A percentile compares a stretch with the other conserved stretches of the same genome.
These are phyloP conservation scores for Oxyscelio sp. DNA, from an alignment of 2,888 invertebrate genomes.

Conservation along the genomic window DNA sequence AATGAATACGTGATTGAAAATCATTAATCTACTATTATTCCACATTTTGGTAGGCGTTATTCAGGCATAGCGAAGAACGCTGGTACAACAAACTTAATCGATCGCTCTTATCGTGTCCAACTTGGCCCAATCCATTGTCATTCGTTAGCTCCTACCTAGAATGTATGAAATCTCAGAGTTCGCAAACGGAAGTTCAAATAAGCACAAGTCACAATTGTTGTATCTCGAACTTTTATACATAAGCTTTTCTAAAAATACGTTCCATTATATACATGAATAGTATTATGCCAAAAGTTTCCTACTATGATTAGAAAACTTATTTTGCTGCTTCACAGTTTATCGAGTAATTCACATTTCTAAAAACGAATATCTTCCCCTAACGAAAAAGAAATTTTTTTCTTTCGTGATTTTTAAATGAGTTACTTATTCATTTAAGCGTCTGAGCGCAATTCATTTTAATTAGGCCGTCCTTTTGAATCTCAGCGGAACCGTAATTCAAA, in stretches of 20 bases:
- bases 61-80: background rate
- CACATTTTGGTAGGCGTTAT: background rate
- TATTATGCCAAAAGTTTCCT: slow-evolving; percentile 55
- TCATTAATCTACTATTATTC: background rate
- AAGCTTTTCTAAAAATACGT: slow-evolving; percentile 58
- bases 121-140: slow-evolving; percentile 22
- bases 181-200: slow-evolving; percentile 9
- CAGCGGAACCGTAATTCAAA: slow-evolving; percentile 49
- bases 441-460: slow-evolving; percentile 61
- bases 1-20: background rate
- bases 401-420: slow-evolving; percentile 56
- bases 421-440: slow-evolving; percentile 54
- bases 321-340: slow-evolving; percentile 42
- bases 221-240: slow-evolving; percentile 47
- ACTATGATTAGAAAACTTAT: slow-evolving; percentile 60
- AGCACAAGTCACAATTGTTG: slow-evolving; percentile 37
- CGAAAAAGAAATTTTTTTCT: slow-evolving; percentile 10
- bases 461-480: slow-evolving; percentile 57
- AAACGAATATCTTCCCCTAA: slow-evolving; percentile 39
- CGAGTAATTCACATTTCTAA: slow-evolving; percentile 37
- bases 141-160: slow-evolving; percentile 31
- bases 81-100: background rate
- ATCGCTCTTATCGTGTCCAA: slow-evolving; percentile 14
- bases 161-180: slow-evolving; percentile 25
- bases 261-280: slow-evolving; percentile 54